A percentile compares a stretch with the other conserved stretches of the same genome.
phyloP scores from a whole-genome alignment of 1,140 invertebrate genomes.

The Coelopa frigida region DNA sequence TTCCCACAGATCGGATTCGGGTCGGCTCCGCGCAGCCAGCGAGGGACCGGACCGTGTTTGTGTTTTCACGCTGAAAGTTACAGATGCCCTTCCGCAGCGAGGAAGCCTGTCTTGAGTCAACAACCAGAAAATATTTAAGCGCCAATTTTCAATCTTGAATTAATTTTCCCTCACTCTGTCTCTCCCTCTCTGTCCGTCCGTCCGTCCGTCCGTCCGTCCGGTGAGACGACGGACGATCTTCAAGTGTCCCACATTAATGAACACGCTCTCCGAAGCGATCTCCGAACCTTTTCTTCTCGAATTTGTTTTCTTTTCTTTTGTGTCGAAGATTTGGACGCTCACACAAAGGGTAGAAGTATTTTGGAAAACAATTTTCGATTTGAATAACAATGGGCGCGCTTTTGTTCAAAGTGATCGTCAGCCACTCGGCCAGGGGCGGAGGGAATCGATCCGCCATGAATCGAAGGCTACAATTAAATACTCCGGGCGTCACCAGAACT shows the following conservation, averaged over 20 bases:
- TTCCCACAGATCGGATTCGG: too few species aligned
- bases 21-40: too few species aligned
- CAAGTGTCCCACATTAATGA: conserved; percentile 18
- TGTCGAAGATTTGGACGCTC: too few species aligned
- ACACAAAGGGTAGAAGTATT: background rate
- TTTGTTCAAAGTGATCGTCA: background rate
- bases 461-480: conserved; percentile 9
- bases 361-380: conserved; percentile 12
- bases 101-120: too few species aligned
- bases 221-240: too few species aligned
- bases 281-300: background rate
- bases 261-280: background rate
- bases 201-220: too few species aligned
- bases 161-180: conserved; percentile 1
- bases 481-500: conserved; percentile 7
- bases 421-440: too few species aligned
- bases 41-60: too few species aligned
- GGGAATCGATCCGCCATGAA: conserved; percentile 3
- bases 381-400: conserved; percentile 9
- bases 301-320: background rate
- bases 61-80: too few species aligned
- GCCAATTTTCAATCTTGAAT: conserved; percentile 30
- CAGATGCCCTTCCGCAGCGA: too few species aligned
- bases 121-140: conserved; percentile 43
- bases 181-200: too few species aligned